Base-by-base conservation (phyloP, 1,140 invertebrate genomes). In the Steinernema khuongi region DNA sequence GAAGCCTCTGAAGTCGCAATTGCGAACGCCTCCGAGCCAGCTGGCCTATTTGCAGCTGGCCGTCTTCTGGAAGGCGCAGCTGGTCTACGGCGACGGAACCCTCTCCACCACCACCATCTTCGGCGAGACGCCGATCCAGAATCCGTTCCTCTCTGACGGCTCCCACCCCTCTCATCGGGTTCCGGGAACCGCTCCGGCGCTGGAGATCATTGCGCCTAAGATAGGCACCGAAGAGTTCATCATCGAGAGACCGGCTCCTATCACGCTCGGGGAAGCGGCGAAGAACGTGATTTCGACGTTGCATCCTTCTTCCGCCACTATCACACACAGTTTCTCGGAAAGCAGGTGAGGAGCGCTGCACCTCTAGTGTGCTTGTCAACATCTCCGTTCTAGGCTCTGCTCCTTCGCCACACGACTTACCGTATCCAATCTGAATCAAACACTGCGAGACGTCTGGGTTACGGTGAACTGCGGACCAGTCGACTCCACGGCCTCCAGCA, bases 61-160 rank as follows among this genome's bases (percentile, higher is more conserved):
- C 0, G 28, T 73, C n/a, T 28, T 73, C n/a, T 73, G 72, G 72
- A 73, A 66, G 22, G 72, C 72, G 22, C 66, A 31, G 11, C 66
- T 73, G 22, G 50, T 50, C 1, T 68, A 70, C 30, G 19, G 60
- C 14, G 66, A 73, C 67, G 72, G 72, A 30, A 30, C 72, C 1
- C 31, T 68, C 33, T 60, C 50, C 22, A 60, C 50, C 50, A 66
- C 29, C 33, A 70, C 72, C 26, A 22, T 73, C 2, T 73, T 73
- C 22, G 72, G 72, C 1, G 72, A 73, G 28, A 36, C 72, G n/a
- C 67, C 60, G 31, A 28, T 73, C 11, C 31, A 36, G 29, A 73
- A 73, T 73, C 72, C 72, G 26, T 73, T 72, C 30, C n/a, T 72
- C 31, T 29, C 36, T 26, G 70, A 19, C 1, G 44, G 30, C 19